A percentile compares a stretch with the other conserved stretches of the same genome.
These are phyloP conservation scores for Hepsetus odoe DNA, from an alignment of 2,113 vertebrate genomes.

Conservation along the genomic window DNA sequence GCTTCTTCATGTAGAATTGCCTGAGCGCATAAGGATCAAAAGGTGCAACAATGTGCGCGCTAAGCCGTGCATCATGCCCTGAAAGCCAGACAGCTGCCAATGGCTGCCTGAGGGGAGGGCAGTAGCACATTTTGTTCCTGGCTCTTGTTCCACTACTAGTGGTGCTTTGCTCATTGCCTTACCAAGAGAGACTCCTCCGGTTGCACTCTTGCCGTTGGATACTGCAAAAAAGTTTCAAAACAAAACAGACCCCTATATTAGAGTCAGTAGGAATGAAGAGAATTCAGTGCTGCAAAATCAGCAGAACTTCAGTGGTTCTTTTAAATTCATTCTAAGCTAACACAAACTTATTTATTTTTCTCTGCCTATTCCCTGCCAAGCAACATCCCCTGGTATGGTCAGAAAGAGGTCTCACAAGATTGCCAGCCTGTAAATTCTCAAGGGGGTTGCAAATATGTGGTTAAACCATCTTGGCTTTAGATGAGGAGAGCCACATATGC, in stretches of 20 bases:
- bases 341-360: not conserved
- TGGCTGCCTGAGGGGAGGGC: slow-evolving; percentile 27
- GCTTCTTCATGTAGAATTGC: slow-evolving; percentile 60
- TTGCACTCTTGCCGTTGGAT: not conserved
- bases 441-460: slow-evolving; percentile 18
- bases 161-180: not conserved
- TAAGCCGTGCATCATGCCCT: slow-evolving; percentile 58
- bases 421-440: slow-evolving; percentile 15
- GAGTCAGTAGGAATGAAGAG: slow-evolving; percentile 16
- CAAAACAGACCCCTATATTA: too few relatives aligned
- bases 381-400: not conserved
- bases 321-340: not conserved
- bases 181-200: slow-evolving; percentile 23
- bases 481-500: slow-evolving; percentile 2
- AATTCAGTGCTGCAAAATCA: not conserved
- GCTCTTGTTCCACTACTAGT: slow-evolving; percentile 21
- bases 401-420: slow-evolving; percentile 16
- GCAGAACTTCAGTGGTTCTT: not conserved
- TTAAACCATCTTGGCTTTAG: slow-evolving; percentile 19
- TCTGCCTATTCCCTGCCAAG: not conserved
- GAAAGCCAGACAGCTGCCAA: slow-evolving; percentile 66
- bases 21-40: slow-evolving; percentile 63
- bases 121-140: slow-evolving; percentile 27
- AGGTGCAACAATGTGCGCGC: slow-evolving; percentile 66
- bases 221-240: too few relatives aligned